Evolutionary conservation across 2,888 invertebrate species (phyloP).

Genomic region (Tiphia femorata): DNA sequence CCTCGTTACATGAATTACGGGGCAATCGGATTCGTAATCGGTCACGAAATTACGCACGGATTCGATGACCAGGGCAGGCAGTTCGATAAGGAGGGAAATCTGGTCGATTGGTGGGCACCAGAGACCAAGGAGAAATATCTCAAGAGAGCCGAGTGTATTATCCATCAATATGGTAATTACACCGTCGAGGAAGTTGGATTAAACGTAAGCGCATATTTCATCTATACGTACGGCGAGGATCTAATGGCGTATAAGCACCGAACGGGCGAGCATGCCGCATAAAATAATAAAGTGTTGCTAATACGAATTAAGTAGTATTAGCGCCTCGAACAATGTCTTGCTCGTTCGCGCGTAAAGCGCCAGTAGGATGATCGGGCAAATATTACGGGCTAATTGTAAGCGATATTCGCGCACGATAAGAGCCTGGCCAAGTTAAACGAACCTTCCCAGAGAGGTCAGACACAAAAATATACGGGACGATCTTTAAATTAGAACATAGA

Average conservation of each 20-base stretch:
- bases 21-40: constrained; percentile 91
- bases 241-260: not conserved
- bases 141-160: constrained; percentile 89
- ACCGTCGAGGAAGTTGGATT: constrained; percentile 82
- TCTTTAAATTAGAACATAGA: not conserved
- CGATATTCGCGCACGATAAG: constrained; percentile 10
- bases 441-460: constrained; percentile 11
- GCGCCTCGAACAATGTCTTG: too few species aligned
- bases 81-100: constrained; percentile 91
- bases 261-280: not conserved
- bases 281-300: too few species aligned
- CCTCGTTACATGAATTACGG: constrained; percentile 94
- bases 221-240: not conserved
- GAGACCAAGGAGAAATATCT: constrained; percentile 86
- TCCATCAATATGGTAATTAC: constrained; percentile 93
- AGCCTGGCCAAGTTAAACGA: not conserved
- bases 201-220: constrained; percentile 73
- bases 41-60: constrained; percentile 93
- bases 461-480: not conserved
- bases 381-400: not conserved
- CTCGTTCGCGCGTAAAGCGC: not conserved
- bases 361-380: not conserved
- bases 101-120: constrained; percentile 94
- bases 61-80: constrained; percentile 91
- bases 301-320: too few species aligned